Percentiles rank a stretch among this genome's conserved stretches.
Conservation (phyloP, 2,113 vertebrate genomes). For the Phaethon lepturus region DNA sequence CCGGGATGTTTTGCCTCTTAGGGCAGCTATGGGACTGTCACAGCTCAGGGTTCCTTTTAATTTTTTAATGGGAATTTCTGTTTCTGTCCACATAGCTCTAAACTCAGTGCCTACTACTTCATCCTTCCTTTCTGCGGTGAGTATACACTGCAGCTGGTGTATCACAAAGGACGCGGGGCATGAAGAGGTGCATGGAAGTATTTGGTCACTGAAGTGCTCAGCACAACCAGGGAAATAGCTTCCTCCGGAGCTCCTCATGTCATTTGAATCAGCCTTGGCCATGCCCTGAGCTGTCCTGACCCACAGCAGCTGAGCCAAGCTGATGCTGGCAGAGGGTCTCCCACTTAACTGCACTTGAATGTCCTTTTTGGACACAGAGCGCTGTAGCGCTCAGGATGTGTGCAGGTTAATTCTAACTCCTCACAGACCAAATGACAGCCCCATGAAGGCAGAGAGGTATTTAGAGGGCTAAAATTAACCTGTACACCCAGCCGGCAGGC, state of each 20-base stretch:
- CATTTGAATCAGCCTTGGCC: not conserved
- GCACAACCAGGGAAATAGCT: not conserved
- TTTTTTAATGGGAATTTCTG: not conserved
- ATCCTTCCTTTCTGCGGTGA: not conserved
- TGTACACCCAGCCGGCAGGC: not conserved
- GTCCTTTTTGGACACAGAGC: not conserved
- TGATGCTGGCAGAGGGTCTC: not conserved
- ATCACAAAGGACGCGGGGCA: not conserved
- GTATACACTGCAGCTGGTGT: not conserved
- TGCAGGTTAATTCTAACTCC: not conserved
- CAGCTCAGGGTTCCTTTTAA: not conserved
- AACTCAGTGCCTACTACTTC: not conserved
- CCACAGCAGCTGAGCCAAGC: not conserved
- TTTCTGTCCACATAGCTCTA: not conserved
- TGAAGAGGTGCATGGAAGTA: not conserved
- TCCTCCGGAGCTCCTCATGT: not conserved
- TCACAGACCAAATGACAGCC: not conserved
- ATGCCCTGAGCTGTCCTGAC: not conserved
- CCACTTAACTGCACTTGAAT: not conserved
- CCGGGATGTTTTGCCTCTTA: not conserved
- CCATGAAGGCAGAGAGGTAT: not conserved
- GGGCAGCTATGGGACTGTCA: not conserved
- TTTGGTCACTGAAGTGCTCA: not conserved
- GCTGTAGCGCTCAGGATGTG: not conserved
- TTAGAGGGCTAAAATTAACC: slow-evolving; percentile 26